Conservation (phyloP, 53 echinoderm and acorn worm genomes). For the Arbacia lixula region DNA sequence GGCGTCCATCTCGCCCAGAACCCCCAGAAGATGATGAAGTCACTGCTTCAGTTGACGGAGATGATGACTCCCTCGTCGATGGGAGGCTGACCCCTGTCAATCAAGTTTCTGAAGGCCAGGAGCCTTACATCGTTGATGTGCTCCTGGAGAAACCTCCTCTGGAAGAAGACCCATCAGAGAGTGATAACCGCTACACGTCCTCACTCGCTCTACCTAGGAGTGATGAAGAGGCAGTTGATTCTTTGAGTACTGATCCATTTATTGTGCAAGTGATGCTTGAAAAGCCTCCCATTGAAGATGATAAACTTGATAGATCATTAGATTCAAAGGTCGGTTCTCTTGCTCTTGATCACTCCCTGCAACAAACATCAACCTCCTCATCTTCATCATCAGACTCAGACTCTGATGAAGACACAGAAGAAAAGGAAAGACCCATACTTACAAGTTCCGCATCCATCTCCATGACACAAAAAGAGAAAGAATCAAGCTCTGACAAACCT, state of each 20-base stretch:
- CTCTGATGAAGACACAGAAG: no score
- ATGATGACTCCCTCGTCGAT: neutral
- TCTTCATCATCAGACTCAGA: neutral
- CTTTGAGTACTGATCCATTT: neutral
- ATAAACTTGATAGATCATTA: slow-evolving; percentile 23
- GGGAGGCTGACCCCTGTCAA: slow-evolving; percentile 15
- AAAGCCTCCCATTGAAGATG: slow-evolving; percentile 13
- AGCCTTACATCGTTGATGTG: neutral
- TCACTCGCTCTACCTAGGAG: neutral
- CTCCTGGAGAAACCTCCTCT: neutral
- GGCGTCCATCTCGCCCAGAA: slow-evolving; percentile 1
- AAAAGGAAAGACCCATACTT: no score
- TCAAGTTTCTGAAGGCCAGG: no score
- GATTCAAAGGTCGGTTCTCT: no score
- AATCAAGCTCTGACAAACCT: no score
- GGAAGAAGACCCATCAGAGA: slow-evolving; percentile 1
- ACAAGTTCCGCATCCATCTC: no score
- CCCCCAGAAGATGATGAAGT: neutral
- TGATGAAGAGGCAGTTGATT: neutral
- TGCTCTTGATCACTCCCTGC: no score
- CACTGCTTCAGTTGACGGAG: slow-evolving; percentile 7
- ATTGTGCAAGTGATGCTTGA: slow-evolving; percentile 24
- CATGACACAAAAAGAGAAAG: no score
- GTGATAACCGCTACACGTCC: slow-evolving; percentile 3
- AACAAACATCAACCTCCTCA: neutral